Conservation (phyloP, 2,797 vertebrate genomes). For the Ispidina lecontei region DNA sequence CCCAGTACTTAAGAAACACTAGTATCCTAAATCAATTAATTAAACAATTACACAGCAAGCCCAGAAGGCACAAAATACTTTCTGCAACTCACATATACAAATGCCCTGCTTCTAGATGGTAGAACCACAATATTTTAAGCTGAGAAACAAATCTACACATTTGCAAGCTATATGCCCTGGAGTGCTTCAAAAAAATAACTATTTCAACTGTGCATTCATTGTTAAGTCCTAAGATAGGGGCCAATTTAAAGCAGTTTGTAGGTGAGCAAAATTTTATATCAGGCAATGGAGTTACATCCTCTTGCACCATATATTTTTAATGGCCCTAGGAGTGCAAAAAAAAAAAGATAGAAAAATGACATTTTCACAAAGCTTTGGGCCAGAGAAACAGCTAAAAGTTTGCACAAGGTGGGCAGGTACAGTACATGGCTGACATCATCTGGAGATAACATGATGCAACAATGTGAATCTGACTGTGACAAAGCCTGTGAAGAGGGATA, state of each 20-base stretch:
- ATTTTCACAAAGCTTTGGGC: neutral
- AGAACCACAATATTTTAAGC: neutral
- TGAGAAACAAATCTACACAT: neutral
- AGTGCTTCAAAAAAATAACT: constrained; percentile 11
- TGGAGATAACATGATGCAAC: neutral
- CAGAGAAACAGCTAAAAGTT: neutral
- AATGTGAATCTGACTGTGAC: neutral
- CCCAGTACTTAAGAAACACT: neutral
- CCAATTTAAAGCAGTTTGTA: neutral
- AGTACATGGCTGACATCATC: neutral
- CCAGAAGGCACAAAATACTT: neutral
- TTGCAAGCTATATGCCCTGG: constrained; percentile 7
- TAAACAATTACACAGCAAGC: neutral
- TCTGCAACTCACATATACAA: neutral
- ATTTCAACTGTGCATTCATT: neutral
- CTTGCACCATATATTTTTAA: neutral
- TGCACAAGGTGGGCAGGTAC: neutral
- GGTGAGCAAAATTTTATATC: neutral
- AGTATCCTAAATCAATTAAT: neutral
- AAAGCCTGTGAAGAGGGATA: neutral
- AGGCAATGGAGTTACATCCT: neutral
- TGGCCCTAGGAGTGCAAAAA: constrained; percentile 26
- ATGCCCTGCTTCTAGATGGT: neutral
- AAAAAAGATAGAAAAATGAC: neutral
- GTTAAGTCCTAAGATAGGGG: neutral